Evolutionary conservation across 2,113 vertebrate genomes (phyloP), one percentile per base, ranked within the genome.

Genomic region (Hemicordylus capensis): DNA sequence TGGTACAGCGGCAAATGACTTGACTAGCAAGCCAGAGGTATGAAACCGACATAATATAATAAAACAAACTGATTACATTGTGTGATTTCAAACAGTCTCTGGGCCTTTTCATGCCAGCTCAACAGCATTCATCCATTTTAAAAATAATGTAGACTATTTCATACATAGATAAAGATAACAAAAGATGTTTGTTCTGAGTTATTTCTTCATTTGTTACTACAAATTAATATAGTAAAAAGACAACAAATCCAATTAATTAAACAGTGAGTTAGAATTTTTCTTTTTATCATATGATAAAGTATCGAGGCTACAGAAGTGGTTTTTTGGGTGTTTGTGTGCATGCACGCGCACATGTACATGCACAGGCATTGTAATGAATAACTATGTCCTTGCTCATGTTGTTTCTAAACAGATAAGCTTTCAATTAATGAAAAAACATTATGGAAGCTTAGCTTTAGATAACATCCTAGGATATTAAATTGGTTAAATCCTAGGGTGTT

Each of bases 231-330:
- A 67, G 69, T 66, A 76, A 75, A 64, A 90, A 72, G 77, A 42
- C 46, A 92, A 89, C 10, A 74, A 86, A 76, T 69, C 73, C 54
- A 92, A 86, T 90, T 93, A 90, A 91, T 89, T 90, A 90, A 94
- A 85, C 8, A 46, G 26, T 66, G 93, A n/a, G 54, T 87, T 37
- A 85, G 83, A 87, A 80, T 74, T 91, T 88, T 83, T 94, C 77
- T 44, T 20, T 86, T 93, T 90, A 91, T 90, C 87, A 1, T 75
- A 73, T n/a, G 76, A 94, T 91, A 91, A 86, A 86, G 83, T 89
- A 58, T 11, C 72, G 91, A 89, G 72, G 80, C 82, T 90, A 87
- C 58, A 89, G 74, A 92, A 77, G 34, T 91, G n/a, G n/a, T n/a
- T n/a, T n/a, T n/a, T n/a, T n/a, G n/a, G 34, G 51, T 84, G 66